These are phyloP conservation scores for Nicator chloris DNA, from an alignment of 2,113 vertebrate genomes.

Conservation along the genomic window DNA sequence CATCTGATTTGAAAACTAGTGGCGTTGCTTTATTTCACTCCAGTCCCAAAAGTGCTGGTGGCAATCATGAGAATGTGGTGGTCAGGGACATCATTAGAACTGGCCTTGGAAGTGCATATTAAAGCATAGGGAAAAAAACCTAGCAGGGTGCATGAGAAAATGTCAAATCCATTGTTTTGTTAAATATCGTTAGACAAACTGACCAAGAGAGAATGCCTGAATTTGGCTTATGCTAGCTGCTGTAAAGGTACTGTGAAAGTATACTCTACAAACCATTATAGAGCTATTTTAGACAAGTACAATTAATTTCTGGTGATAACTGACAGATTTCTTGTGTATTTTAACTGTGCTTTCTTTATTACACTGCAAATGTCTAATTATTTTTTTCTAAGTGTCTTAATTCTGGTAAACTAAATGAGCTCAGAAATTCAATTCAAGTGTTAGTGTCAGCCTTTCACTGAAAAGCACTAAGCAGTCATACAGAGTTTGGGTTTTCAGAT, in stretches of 20 bases:
- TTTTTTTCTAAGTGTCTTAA: neutral
- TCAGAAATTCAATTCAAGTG: neutral
- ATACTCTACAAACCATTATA: neutral
- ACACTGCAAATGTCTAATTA: neutral
- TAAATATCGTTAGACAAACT: neutral
- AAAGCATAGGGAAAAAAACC: neutral
- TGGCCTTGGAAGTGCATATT: neutral
- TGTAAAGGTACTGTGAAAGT: neutral
- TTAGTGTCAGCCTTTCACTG: neutral
- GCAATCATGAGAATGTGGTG: rapidly evolving
- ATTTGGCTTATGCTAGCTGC: neutral
- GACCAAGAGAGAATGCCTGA: neutral
- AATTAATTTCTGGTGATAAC: neutral
- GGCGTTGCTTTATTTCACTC: neutral
- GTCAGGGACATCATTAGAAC: neutral
- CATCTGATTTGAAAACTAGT: neutral
- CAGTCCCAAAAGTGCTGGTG: neutral
- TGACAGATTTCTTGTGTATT: neutral
- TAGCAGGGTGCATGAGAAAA: neutral
- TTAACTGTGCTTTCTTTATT: neutral
- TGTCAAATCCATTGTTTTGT: neutral
- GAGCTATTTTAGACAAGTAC: neutral
- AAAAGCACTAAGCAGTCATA: neutral
- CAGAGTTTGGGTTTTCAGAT: neutral
- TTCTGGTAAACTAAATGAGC: neutral